Evolutionary conservation across 2,797 vertebrate species (phyloP), one percentile per base, ranked within the genome.

Genomic region (Florisuga fusca): DNA sequence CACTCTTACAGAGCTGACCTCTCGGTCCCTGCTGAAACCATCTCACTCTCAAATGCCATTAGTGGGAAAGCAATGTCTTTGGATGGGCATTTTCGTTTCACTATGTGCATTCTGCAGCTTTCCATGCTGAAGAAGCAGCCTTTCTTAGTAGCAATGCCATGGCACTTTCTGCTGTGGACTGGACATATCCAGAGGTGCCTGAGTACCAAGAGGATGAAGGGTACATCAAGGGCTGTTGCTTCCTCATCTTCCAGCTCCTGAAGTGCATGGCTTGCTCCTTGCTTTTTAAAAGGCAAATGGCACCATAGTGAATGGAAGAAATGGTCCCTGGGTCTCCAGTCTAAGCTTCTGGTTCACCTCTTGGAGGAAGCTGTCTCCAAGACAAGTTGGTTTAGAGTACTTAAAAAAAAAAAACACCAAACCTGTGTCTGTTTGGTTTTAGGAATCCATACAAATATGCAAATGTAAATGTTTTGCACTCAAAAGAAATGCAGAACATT

Each of bases 361-460:
- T 38, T 7, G 4, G 58, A 74, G 25, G 31, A 81, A 34, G 15
- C 33, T 71, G 33, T 77, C 57, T 51, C 58, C 29, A 33, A 12
- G 20, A 20, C 41, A 87, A 31, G 46, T 33, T 86, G 36, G 19
- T 15, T 57, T 83, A 58, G 26, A 85, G 21, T 55, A 36, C 36
- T 83, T 83, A 74, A 63, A 41, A 41, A 41, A 41, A 41, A 13
- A 41, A 68, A 89, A n/a, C n/a, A n/a, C n/a, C n/a, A n/a, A n/a
- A n/a, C n/a, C n/a, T n/a, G n/a, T n/a, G n/a, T n/a, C n/a, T n/a
- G n/a, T n/a, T n/a, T n/a, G n/a, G n/a, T n/a, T n/a, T n/a, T 69
- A 90, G 63, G 26, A 82, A 55, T 59, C 26, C 1, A n/a, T 84
- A 45, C 15, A 0, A 0, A 62, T 66, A 76, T 0, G 5, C 50